Percentiles rank a stretch among this genome's conserved stretches.
Conservation (phyloP, 2,113 vertebrate species). For the Clarias gariepinus region DNA sequence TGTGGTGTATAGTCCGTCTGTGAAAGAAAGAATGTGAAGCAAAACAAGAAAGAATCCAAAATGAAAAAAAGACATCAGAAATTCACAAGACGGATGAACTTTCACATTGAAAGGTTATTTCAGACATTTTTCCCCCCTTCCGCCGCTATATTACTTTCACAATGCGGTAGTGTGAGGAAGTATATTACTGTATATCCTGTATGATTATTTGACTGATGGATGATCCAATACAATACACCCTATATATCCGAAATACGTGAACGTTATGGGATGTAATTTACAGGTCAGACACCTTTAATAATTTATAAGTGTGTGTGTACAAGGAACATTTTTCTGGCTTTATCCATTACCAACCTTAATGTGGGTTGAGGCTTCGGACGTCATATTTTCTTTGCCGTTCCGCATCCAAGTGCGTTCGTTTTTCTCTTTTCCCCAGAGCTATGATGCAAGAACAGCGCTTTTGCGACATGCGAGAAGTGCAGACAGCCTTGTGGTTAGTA, state of each 20-base stretch:
- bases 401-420: not conserved
- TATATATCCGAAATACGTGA: constrained; percentile 47
- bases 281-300: constrained; percentile 55
- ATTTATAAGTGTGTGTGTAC: constrained; percentile 44
- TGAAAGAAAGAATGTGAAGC: not conserved
- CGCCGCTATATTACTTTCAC: constrained; percentile 4
- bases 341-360: not conserved
- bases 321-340: constrained; percentile 39
- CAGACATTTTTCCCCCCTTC: not conserved
- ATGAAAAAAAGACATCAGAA: not conserved
- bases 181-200: not conserved
- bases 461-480: constrained; percentile 26
- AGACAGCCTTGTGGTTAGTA: constrained; percentile 34
- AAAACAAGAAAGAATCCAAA: not conserved
- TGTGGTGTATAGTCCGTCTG: constrained; percentile 7
- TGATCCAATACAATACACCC: constrained; percentile 47
- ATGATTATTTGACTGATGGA: constrained; percentile 52
- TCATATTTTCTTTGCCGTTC: constrained; percentile 6
- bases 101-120: constrained; percentile 29
- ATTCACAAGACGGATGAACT: constrained; percentile 21
- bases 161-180: constrained; percentile 6
- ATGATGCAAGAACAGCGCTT: constrained; percentile 6
- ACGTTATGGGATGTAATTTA: constrained; percentile 60
- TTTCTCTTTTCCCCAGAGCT: not conserved
- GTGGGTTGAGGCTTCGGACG: not conserved